Conservation (phyloP, 1,140 invertebrate genomes). For the Dreissena rostriformis region DNA sequence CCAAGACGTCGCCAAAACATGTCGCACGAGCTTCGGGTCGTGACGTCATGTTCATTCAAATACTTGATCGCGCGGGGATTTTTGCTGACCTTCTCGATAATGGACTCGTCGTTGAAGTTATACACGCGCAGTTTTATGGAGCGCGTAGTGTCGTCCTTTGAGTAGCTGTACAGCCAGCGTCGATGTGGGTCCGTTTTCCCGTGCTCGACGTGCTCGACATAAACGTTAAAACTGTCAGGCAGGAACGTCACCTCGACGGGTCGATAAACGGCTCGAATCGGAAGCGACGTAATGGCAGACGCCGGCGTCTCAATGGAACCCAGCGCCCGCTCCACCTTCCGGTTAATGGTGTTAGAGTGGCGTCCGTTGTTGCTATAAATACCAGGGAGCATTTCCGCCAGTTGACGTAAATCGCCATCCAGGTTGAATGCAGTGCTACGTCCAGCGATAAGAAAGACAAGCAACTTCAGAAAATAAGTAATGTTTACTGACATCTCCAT, state of each 20-base stretch:
- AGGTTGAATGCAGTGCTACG: constrained; percentile 28
- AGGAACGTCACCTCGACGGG: constrained; percentile 55
- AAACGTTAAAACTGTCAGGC: constrained; percentile 41
- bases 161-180: constrained; percentile 54
- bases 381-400: constrained; percentile 51
- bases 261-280: constrained; percentile 36
- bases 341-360: constrained; percentile 29
- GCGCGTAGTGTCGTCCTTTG: constrained; percentile 31
- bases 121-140: constrained; percentile 43
- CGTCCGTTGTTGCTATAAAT: constrained; percentile 47
- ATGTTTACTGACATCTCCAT: not conserved
- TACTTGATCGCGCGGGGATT: constrained; percentile 45
- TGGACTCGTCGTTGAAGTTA: constrained; percentile 28
- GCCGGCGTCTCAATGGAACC: constrained; percentile 17
- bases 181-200: constrained; percentile 28
- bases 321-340: constrained; percentile 16
- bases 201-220: constrained; percentile 43
- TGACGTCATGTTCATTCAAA: constrained; percentile 28
- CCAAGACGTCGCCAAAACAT: constrained; percentile 51
- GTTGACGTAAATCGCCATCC: constrained; percentile 25
- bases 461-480: not conserved
- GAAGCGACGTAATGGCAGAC: constrained; percentile 38
- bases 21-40: constrained; percentile 32
- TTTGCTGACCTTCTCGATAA: constrained; percentile 45
- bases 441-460: not conserved